These are phyloP conservation scores for Aradus depressus DNA, from an alignment of 2,888 invertebrate genomes.

Conservation along the genomic window DNA sequence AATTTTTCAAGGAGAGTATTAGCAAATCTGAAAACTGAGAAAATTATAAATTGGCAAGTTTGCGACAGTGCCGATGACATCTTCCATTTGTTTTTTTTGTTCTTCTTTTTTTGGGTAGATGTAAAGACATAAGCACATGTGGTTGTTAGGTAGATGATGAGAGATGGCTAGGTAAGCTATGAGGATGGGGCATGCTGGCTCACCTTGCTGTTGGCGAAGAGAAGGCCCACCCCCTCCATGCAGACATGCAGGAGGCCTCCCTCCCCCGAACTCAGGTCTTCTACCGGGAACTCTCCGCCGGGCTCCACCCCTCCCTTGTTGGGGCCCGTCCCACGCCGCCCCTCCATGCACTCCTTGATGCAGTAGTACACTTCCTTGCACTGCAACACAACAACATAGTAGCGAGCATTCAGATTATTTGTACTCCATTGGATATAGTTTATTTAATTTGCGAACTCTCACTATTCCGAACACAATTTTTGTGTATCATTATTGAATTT, in stretches of 20 bases:
- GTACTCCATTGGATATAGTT: too few species aligned
- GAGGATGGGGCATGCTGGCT: slow-evolving; percentile 11
- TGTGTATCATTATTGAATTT: too few species aligned
- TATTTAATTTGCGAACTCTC: background rate
- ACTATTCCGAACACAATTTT: too few species aligned
- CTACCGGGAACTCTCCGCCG: slow-evolving; percentile 96
- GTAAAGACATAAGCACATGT: too few species aligned
- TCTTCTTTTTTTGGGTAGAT: too few species aligned
- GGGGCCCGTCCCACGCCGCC: slow-evolving; percentile 61
- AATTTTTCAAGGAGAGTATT: too few species aligned
- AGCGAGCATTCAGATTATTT: too few species aligned
- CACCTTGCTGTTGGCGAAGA: slow-evolving; percentile 99
- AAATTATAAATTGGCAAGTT: too few species aligned
- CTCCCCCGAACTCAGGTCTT: slow-evolving; percentile 93
- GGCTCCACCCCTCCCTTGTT: slow-evolving; percentile 63
- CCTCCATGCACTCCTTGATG: slow-evolving; percentile 97
- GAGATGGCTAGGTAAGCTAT: background rate
- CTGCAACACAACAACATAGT: slow-evolving; percentile 44
- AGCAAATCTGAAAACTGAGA: too few species aligned
- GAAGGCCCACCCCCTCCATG: slow-evolving; percentile 97
- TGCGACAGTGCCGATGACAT: too few species aligned
- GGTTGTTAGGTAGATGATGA: background rate
- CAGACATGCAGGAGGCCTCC: slow-evolving; percentile 96
- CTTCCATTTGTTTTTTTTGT: too few species aligned
- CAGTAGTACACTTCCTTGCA: slow-evolving; percentile 97